Evolutionary conservation across 1,140 invertebrate genomes (phyloP), one percentile per base, ranked within the genome.

Genomic region (Papilio polytes): DNA sequence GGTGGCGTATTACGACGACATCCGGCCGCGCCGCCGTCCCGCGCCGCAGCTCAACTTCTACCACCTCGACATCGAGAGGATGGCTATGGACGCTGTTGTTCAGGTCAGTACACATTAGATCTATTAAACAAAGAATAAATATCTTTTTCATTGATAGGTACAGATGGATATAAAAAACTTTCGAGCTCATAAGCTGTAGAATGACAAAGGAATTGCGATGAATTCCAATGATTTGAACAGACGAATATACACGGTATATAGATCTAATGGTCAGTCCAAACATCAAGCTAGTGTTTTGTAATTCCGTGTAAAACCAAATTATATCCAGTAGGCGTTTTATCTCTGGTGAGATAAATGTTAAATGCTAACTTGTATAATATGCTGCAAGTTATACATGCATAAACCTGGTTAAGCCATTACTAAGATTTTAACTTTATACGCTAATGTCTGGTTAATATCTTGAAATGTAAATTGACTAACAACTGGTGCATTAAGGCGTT

Each of bases 41-140:
- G 98, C 85, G 95, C 98, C 94, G 96, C 98, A 44, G 98, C 90
- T 93, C 74, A 94, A 90, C 85, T 94, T 91, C 88, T 95, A 95
- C 84, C 86, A 89, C 80, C 86, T 95, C 84, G 94, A 95, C 80
- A 91, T 95, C 88, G 94, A 95, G 88, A 87, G 92, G 85, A 90
- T 94, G 90, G 89, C 92, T 8, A 80, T 92, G 87, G 92, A 93
- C 85, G 89, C 92, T 90, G 82, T 91, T 87, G 85, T 87, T 88
- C 91, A 94, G 93, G 93, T 94, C 13, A 87, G 91, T 87, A 15
- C 70, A 79, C 12, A 73, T 73, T 13, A 48, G 15, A 56, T 53
- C 46, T 56, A 63, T n/a, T 79, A 66, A 44, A 46, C 13, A 10
- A 20, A 56, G 3, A 59, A 20, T 48, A 41, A 41, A 36, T 36